Percentiles rank a stretch among this genome's conserved stretches.
Evolutionary conservation across 2,888 invertebrate genomes (phyloP).

Genomic region (Heliconius erato): DNA sequence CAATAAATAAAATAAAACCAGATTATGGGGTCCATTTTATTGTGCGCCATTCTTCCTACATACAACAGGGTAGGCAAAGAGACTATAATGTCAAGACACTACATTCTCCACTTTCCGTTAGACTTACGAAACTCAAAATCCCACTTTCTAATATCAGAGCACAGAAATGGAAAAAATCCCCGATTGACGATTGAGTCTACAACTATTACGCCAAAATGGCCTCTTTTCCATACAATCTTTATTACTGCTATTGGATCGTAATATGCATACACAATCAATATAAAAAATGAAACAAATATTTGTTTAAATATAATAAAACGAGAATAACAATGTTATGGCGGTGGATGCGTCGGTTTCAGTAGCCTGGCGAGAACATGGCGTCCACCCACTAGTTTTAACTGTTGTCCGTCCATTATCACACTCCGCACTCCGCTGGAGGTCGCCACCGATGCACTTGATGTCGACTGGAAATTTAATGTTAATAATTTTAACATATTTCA

Average conservation of each 20-base stretch:
- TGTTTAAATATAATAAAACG: not conserved
- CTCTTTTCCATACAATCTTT: not conserved
- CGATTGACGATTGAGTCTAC: not conserved
- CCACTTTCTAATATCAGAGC: not conserved
- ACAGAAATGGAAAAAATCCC: not conserved
- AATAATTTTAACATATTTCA: not conserved
- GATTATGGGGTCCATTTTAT: not conserved
- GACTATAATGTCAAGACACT: too few species aligned
- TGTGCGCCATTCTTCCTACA: not conserved
- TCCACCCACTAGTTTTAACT: conserved; percentile 78
- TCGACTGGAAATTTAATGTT: conserved; percentile 56
- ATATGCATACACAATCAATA: not conserved
- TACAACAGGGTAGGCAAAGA: too few species aligned
- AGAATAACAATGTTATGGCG: conserved; percentile 57
- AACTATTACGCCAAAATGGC: not conserved
- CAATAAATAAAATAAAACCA: not conserved
- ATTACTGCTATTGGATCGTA: not conserved
- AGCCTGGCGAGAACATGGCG: conserved; percentile 78
- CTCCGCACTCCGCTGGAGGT: conserved; percentile 72
- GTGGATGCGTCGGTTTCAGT: conserved; percentile 74
- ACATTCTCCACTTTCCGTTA: not conserved
- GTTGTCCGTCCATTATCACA: conserved; percentile 81
- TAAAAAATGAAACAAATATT: not conserved
- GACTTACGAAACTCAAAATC: not conserved
- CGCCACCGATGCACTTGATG: conserved; percentile 60